Evolutionary conservation across 2,797 vertebrate genomes (phyloP).

Genomic region (Fringilla coelebs): DNA sequence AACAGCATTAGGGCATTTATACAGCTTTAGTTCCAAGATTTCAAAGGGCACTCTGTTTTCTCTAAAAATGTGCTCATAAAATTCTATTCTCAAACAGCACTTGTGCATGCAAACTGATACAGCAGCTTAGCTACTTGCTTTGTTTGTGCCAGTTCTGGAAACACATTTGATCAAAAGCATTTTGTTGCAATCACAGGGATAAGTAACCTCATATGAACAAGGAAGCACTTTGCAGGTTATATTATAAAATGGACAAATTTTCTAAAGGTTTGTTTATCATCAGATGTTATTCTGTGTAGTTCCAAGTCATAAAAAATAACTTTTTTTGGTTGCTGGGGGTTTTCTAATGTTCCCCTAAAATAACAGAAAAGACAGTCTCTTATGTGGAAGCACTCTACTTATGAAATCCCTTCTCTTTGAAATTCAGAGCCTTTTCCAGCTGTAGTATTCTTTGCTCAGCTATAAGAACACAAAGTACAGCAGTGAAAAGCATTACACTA

Average conservation of each 20-base stretch:
- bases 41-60: background rate
- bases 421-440: constrained; percentile 18
- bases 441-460: constrained; percentile 20
- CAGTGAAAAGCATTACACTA: constrained; percentile 9
- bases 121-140: background rate
- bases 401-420: background rate
- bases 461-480: background rate
- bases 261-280: background rate
- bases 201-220: background rate
- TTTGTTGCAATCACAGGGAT: background rate
- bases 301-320: background rate
- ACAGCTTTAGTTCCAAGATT: background rate
- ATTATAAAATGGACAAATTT: background rate
- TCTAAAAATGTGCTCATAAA: background rate
- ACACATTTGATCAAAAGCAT: background rate
- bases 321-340: background rate
- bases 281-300: background rate
- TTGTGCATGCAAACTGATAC: background rate
- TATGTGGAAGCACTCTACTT: background rate
- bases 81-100: background rate
- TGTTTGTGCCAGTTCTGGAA: background rate
- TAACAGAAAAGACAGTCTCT: background rate
- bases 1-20: background rate
- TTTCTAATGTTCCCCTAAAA: background rate
- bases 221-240: background rate